A percentile compares a stretch with the other conserved stretches of the same genome.
These are phyloP conservation scores for Lochmaea capreae DNA, from an alignment of 2,888 invertebrate species.

Conservation along the genomic window DNA sequence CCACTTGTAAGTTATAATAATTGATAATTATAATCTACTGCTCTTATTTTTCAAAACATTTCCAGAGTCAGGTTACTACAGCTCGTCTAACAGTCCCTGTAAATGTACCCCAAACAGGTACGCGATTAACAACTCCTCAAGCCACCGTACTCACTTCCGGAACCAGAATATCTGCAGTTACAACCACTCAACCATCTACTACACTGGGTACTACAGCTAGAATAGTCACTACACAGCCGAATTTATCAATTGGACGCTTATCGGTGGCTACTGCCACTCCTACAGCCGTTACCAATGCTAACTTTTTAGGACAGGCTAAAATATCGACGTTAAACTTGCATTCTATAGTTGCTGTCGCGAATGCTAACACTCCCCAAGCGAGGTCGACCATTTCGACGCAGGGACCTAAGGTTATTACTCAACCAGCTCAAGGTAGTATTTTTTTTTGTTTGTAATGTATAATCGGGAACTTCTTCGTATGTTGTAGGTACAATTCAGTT, in stretches of 20 bases:
- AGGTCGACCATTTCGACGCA: constrained; percentile 57
- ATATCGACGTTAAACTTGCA: constrained; percentile 61
- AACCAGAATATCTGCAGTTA: constrained; percentile 58
- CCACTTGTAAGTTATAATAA: constrained; percentile 54
- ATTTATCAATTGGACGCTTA: constrained; percentile 55
- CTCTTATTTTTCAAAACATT: background rate
- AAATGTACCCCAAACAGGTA: constrained; percentile 54
- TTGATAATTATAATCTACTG: constrained; percentile 5
- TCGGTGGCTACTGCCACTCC: constrained; percentile 57
- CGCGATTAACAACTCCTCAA: constrained; percentile 60
- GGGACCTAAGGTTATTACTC: constrained; percentile 64
- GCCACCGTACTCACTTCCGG: constrained; percentile 60
- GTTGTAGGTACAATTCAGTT: constrained; percentile 62
- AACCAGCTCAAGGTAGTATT: constrained; percentile 60
- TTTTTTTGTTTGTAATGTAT: background rate
- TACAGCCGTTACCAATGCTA: constrained; percentile 52
- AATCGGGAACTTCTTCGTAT: background rate
- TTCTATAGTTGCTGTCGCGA: constrained; percentile 60
- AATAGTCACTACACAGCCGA: constrained; percentile 58
- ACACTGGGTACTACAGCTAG: constrained; percentile 50
- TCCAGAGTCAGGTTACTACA: constrained; percentile 59
- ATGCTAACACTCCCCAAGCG: constrained; percentile 56
- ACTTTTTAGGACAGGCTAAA: constrained; percentile 57
- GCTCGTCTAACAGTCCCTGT: constrained; percentile 61
- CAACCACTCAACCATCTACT: constrained; percentile 53